Conservation (phyloP, 2,888 invertebrate genomes). For the Harpalus rubripes region DNA sequence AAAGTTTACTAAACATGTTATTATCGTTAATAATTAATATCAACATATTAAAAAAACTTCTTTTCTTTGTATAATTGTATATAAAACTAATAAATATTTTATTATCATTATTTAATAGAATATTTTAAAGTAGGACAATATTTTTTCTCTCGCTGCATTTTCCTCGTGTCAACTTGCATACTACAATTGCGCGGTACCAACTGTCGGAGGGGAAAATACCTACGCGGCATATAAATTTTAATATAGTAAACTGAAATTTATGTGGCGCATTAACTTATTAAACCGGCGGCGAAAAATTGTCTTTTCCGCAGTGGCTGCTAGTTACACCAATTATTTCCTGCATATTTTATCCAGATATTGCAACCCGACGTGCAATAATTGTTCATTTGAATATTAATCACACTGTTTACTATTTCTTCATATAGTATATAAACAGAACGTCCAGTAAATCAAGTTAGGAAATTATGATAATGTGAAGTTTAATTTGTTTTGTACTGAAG, state of each 20-base stretch:
- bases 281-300: slow-evolving; percentile 42
- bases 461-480: not conserved
- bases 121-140: too few relatives aligned
- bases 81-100: too few relatives aligned
- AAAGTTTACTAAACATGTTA: too few relatives aligned
- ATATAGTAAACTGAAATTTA: slow-evolving; percentile 50
- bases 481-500: not conserved
- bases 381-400: slow-evolving; percentile 38
- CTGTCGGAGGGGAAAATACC: slow-evolving; percentile 33
- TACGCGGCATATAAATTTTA: slow-evolving; percentile 47
- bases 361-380: not conserved
- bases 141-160: not conserved
- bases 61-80: too few relatives aligned
- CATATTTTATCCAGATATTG: slow-evolving; percentile 36
- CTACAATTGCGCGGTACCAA: slow-evolving; percentile 40
- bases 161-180: slow-evolving; percentile 1
- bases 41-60: too few relatives aligned
- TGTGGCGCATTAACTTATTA: slow-evolving; percentile 49
- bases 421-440: not conserved
- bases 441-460: not conserved
- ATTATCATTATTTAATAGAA: too few relatives aligned
- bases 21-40: too few relatives aligned
- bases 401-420: slow-evolving; percentile 6
- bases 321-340: slow-evolving; percentile 33
- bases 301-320: slow-evolving; percentile 1